These are phyloP conservation scores for Shargacucullia verbasci DNA, from an alignment of 2,888 invertebrate species.

Conservation along the genomic window DNA sequence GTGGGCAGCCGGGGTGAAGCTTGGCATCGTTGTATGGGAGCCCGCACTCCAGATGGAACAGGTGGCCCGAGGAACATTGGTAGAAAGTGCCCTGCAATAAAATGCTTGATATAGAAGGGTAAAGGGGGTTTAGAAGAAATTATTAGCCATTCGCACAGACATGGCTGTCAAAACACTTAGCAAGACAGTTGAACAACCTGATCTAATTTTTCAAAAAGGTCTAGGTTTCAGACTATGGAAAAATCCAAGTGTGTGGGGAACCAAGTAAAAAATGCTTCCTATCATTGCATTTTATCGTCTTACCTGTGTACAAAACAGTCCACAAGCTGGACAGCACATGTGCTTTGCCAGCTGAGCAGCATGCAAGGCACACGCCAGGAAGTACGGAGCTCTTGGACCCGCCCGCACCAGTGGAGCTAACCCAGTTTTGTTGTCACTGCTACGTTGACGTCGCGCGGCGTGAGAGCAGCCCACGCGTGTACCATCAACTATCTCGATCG, in stretches of 20 bases:
- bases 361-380: conserved; percentile 94
- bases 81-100: conserved; percentile 93
- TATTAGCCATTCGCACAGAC: too few relatives aligned
- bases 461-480: conserved; percentile 95
- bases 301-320: conserved; percentile 96
- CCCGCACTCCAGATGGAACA: conserved; percentile 95
- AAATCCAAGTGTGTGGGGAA: too few relatives aligned
- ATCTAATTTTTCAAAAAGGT: too few relatives aligned
- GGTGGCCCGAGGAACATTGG: conserved; percentile 93
- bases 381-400: conserved; percentile 93
- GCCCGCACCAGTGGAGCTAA: conserved; percentile 90
- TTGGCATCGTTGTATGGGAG: conserved; percentile 74
- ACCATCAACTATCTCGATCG: conserved; percentile 93
- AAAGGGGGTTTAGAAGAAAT: too few relatives aligned
- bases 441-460: conserved; percentile 73
- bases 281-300: neutral
- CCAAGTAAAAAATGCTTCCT: too few relatives aligned
- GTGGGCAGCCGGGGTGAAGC: conserved; percentile 77
- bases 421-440: conserved; percentile 17
- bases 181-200: too few relatives aligned
- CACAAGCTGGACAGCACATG: conserved; percentile 96
- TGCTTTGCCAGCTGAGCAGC: conserved; percentile 92
- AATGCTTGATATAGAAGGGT: neutral
- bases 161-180: too few relatives aligned
- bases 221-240: too few relatives aligned